Evolutionary conservation across 2,797 vertebrate genomes (phyloP), one percentile per base, ranked within the genome.

Genomic region (Notamacropus eugenii): DNA sequence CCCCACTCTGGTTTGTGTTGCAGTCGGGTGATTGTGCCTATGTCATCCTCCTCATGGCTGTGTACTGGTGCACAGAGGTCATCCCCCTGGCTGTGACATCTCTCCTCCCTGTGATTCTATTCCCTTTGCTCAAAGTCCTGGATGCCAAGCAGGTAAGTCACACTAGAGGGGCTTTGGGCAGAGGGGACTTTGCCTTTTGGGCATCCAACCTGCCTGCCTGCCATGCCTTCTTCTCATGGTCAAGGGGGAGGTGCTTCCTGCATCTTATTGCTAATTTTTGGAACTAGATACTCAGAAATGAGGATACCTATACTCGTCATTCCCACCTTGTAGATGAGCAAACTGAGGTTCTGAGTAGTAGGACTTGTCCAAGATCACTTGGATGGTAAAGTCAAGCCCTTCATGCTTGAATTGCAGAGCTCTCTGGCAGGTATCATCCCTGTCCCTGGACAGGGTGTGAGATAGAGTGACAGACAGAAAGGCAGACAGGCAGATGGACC

Each of bases 11-110:
- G 90, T 0, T 97, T 93, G 11, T 92, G n/a, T 98, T 97, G 50
- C 98, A 99, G 99, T 99, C 99, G 97, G 99, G 99, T 98, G 99
- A 98, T 98, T 99, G 99, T 95, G 99, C 98, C 10, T 99, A 99
- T 54, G 98, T 99, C 97, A 99, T 99, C 93, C 96, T 99, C 95
- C 98, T 99, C 97, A 99, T 99, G 99, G 99, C 99, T 0, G 98
- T 99, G 31, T 99, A 99, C 98, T 99, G 99, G 99, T 99, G 99
- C 98, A 99, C 99, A 0, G 99, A 99, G 97, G 99, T 99, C 92
- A 98, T 99, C 62, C 99, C 99, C 0, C 98, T 99, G 98, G 99
- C 99, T 16, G 95, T 99, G 92, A 99, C 99, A 0, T 98, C 99
- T 50, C 98, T 99, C 96, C 97, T 99, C 54, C 99, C 99, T 1